Evolutionary conservation across 2,888 invertebrate species (phyloP).

Genomic region (Drosophila siamana): DNA sequence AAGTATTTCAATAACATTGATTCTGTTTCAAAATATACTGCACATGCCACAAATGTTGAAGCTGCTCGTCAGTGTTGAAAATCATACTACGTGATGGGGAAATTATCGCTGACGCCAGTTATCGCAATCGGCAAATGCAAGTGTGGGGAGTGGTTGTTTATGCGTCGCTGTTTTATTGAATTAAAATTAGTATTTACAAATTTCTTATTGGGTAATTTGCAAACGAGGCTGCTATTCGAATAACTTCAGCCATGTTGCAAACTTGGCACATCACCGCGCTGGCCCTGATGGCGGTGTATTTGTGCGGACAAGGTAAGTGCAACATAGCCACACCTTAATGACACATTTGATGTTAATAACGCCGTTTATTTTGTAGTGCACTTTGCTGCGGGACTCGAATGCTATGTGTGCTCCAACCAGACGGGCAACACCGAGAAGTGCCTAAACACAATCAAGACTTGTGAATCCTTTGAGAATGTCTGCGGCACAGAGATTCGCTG

Average conservation of each 20-base stretch:
- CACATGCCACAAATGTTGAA: no score
- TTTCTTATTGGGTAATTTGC: conserved; percentile 22
- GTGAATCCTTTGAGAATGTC: conserved; percentile 90
- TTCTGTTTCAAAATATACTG: no score
- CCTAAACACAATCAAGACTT: conserved; percentile 95
- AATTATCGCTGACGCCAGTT: conserved; percentile 28
- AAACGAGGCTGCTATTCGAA: background rate
- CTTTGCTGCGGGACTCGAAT: conserved; percentile 89
- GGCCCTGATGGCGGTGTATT: conserved; percentile 70
- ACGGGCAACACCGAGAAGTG: conserved; percentile 97
- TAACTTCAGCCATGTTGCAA: conserved; percentile 57
- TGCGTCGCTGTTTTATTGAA: conserved; percentile 45
- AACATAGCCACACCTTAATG: conserved; percentile 61
- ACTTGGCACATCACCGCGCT: conserved; percentile 78
- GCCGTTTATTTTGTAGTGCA: conserved; percentile 58
- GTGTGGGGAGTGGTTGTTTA: conserved; percentile 66
- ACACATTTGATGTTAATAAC: conserved; percentile 20
- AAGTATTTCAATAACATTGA: no score
- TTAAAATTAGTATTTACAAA: conserved; percentile 34
- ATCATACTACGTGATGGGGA: conserved; percentile 6
- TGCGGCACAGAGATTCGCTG: conserved; percentile 94
- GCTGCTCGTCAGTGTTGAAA: conserved; percentile 8
- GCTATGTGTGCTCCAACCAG: conserved; percentile 97
- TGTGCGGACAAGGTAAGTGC: conserved; percentile 75
- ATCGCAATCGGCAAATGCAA: conserved; percentile 32